Conservation (phyloP, 2,113 vertebrate species). For the Ramphastos sulfuratus region DNA sequence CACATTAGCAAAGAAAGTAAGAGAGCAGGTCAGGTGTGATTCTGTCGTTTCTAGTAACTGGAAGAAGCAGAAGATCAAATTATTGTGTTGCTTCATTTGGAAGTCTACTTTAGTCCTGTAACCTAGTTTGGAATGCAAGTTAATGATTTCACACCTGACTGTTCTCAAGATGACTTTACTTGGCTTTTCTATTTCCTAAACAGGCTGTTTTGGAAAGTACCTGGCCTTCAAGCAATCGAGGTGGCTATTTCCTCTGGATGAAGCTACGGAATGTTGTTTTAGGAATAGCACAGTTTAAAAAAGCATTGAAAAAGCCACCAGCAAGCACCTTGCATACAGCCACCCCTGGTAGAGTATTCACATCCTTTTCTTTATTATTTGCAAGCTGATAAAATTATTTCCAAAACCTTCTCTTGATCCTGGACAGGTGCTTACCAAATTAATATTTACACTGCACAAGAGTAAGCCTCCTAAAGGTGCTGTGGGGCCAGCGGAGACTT, state of each 20-base stretch:
- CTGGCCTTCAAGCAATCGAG: slow-evolving; percentile 95
- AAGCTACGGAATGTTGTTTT: slow-evolving; percentile 94
- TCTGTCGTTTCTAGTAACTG: not conserved
- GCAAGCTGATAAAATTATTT: not conserved
- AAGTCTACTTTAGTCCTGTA: not conserved
- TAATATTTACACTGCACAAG: not conserved
- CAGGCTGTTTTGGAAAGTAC: slow-evolving; percentile 98
- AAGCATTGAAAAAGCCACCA: slow-evolving; percentile 85
- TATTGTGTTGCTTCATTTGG: not conserved
- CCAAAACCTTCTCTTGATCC: not conserved
- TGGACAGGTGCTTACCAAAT: not conserved
- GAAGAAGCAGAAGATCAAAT: not conserved
- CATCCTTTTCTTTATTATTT: not conserved
- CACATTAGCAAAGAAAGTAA: not conserved
- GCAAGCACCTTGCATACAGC: slow-evolving; percentile 76
- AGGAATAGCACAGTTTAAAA: slow-evolving; percentile 92
- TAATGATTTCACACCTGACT: not conserved
- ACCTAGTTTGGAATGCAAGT: not conserved
- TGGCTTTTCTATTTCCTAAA: slow-evolving; percentile 29
- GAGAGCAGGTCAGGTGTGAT: not conserved
- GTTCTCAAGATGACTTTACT: not conserved
- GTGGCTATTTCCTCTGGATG: slow-evolving; percentile 96
- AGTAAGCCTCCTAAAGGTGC: not conserved
- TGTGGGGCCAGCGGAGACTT: not conserved
- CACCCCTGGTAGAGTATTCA: slow-evolving; percentile 82